These are phyloP conservation scores for Acrobasis repandana DNA, from an alignment of 2,888 invertebrate genomes.

Conservation along the genomic window DNA sequence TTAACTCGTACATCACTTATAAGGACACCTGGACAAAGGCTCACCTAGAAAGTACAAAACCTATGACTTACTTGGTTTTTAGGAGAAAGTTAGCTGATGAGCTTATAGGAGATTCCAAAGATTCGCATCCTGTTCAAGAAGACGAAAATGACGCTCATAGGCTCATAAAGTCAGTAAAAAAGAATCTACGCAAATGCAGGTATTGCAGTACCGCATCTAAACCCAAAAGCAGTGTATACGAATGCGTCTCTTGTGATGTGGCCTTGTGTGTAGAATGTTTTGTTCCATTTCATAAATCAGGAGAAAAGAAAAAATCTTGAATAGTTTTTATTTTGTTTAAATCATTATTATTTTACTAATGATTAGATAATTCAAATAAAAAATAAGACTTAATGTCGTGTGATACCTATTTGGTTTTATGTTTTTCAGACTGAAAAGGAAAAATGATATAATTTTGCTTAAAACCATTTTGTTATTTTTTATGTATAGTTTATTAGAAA, in stretches of 20 bases:
- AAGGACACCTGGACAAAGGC: conserved; percentile 23
- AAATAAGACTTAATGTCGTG: too few relatives aligned
- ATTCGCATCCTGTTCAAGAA: too few relatives aligned
- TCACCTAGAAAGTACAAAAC: conserved; percentile 20
- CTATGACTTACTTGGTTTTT: conserved; percentile 19
- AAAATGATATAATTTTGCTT: too few relatives aligned
- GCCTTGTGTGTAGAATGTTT: conserved; percentile 3
- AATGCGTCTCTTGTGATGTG: conserved; percentile 27
- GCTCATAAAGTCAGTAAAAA: conserved; percentile 9
- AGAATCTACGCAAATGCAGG: conserved; percentile 17
- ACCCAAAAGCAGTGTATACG: conserved; percentile 17
- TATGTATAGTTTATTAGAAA: too few relatives aligned
- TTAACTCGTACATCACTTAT: conserved; percentile 24
- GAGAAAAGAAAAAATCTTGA: conserved; percentile 6
- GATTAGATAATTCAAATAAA: too few relatives aligned
- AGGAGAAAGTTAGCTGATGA: conserved; percentile 21
- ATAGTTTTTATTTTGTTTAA: too few relatives aligned
- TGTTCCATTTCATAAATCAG: conserved; percentile 4
- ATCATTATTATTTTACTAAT: too few relatives aligned
- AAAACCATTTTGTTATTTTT: too few relatives aligned
- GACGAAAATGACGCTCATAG: not conserved
- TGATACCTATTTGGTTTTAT: too few relatives aligned
- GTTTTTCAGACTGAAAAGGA: too few relatives aligned
- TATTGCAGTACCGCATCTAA: conserved; percentile 20
- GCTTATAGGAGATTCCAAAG: not conserved